Evolutionary conservation across 2,113 vertebrate species (phyloP), one percentile per base, ranked within the genome.

Genomic region (Tyto alba): DNA sequence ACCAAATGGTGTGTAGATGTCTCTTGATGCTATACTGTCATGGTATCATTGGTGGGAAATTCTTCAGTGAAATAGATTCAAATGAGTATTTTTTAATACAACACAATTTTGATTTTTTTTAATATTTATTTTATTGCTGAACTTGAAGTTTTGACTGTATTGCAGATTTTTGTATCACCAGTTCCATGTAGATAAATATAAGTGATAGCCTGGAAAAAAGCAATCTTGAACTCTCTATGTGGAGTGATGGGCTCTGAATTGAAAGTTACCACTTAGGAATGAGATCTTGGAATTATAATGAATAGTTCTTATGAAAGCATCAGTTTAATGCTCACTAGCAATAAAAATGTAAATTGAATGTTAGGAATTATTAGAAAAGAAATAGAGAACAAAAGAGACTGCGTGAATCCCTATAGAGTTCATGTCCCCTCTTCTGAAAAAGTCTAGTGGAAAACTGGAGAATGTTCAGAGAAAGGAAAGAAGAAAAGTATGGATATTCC

Each of bases 261-360:
- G 41, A 75, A 87, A 0, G 5, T 56, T 91, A 81, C 69, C 84
- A 93, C 25, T 81, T 82, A 95, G 84, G 76, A 94, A 89, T 77
- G 80, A 89, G 80, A 85, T 95, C 60, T 87, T 88, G 83, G 84
- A 85, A 92, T 94, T 92, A 72, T 75, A 92, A 94, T 95, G 74
- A 91, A 78, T 91, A 72, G 87, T 85, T 92, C 40, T 25, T 93
- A 59, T 40, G 69, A 94, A 96, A 96, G 87, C 84, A 94, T 79
- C 84, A 86, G 45, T 95, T 96, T 96, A 95, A 86, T 77, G 68
- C 76, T 90, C 91, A 89, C 64, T 68, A 93, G 87, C 91, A 92
- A 96, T 96, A 94, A 96, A 97, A 95, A 96, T 85, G 86, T 89
- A 93, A 95, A 95, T 95, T 85, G 81, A 95, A 96, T 96, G 73